Evolutionary conservation across 2,888 invertebrate species (phyloP).

Genomic region (Baccha elongata): DNA sequence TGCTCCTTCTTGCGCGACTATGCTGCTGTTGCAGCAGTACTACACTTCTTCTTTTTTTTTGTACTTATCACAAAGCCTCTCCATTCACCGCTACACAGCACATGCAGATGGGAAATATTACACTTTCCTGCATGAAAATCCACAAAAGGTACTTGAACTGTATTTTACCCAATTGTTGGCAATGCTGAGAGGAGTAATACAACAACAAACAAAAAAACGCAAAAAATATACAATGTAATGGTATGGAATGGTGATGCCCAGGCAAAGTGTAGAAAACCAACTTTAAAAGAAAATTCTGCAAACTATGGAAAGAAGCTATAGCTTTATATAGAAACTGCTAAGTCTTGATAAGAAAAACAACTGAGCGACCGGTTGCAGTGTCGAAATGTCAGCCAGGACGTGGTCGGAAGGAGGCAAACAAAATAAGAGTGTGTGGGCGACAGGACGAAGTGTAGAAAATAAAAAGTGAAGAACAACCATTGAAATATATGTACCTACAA

Average conservation of each 20-base stretch:
- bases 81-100: slow-evolving; percentile 13
- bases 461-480: slow-evolving; percentile 36
- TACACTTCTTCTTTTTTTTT: slow-evolving; percentile 45
- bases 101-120: slow-evolving; percentile 63
- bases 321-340: slow-evolving; percentile 20
- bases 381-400: slow-evolving; percentile 60
- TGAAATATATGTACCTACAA: neutral
- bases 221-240: slow-evolving; percentile 16
- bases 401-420: slow-evolving; percentile 31
- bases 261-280: slow-evolving; percentile 25
- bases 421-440: slow-evolving; percentile 29
- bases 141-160: slow-evolving; percentile 72
- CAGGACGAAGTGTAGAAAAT: slow-evolving; percentile 21
- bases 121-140: slow-evolving; percentile 68
- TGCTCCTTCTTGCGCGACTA: slow-evolving; percentile 20
- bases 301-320: slow-evolving; percentile 33
- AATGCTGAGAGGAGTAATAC: slow-evolving; percentile 45
- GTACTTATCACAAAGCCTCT: slow-evolving; percentile 48
- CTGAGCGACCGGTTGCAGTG: slow-evolving; percentile 59
- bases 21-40: slow-evolving; percentile 48
- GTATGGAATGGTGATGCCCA: slow-evolving; percentile 18
- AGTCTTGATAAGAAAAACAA: slow-evolving; percentile 45
- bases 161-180: slow-evolving; percentile 72
- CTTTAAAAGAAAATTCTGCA: slow-evolving; percentile 43
- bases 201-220: slow-evolving; percentile 14